Evolutionary conservation across 2,113 vertebrate species (phyloP).

Genomic region (Larimichthys polyactis): DNA sequence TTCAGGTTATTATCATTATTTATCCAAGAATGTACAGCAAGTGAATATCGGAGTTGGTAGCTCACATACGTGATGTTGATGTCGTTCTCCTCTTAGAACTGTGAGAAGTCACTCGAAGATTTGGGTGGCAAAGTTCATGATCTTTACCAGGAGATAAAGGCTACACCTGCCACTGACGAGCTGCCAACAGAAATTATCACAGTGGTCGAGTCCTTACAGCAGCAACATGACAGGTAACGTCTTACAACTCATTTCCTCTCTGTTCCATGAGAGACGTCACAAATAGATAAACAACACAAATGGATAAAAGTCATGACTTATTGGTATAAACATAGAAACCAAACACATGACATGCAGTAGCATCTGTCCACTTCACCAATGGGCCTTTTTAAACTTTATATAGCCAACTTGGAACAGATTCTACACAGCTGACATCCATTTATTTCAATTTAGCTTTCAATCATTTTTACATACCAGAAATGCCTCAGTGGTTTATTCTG

Average conservation of each 20-base stretch:
- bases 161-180: constrained; percentile 49
- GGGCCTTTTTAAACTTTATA: neutral
- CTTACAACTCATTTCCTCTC: neutral
- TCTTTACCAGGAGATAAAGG: constrained; percentile 65
- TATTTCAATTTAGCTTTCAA: constrained; percentile 42
- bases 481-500: constrained; percentile 42
- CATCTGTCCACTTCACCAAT: neutral
- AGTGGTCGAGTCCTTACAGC: constrained; percentile 64
- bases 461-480: constrained; percentile 24
- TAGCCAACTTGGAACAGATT: neutral
- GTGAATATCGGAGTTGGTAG: neutral
- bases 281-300: neutral
- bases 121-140: constrained; percentile 70
- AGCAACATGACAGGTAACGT: constrained; percentile 79
- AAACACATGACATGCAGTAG: neutral
- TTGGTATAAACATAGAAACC: neutral
- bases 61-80: neutral
- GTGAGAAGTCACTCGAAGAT: constrained; percentile 70
- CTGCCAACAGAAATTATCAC: constrained; percentile 68
- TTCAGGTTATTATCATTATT: constrained; percentile 74
- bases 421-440: constrained; percentile 37
- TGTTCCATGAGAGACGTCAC: neutral
- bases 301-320: too few relatives aligned
- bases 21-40: neutral
- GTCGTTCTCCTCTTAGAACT: constrained; percentile 66